Evolutionary conservation across 2,888 invertebrate genomes (phyloP).

Genomic region (Drosophila subquinaria): DNA sequence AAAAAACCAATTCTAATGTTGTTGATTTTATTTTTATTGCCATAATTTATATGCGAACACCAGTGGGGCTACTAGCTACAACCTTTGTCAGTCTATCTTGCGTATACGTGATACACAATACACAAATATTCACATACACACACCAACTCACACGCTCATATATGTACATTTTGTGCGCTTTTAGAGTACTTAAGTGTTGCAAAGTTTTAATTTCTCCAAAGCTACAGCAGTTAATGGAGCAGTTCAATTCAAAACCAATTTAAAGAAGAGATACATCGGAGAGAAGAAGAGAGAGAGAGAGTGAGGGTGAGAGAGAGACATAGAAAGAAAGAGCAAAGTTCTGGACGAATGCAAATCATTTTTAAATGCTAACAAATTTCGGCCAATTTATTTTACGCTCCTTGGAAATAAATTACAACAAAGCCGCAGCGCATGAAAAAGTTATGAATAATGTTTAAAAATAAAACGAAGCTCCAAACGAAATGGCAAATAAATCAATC

Average conservation of each 20-base stretch:
- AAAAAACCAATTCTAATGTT: slow-evolving; percentile 29
- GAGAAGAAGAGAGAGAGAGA: not conserved
- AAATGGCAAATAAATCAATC: slow-evolving; percentile 77
- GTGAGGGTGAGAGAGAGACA: not conserved
- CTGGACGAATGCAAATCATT: slow-evolving; percentile 70
- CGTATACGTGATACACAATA: slow-evolving; percentile 44
- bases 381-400: slow-evolving; percentile 68
- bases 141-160: not conserved
- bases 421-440: slow-evolving; percentile 59
- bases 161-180: slow-evolving; percentile 45
- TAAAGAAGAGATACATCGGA: not conserved
- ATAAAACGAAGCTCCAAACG: slow-evolving; percentile 50
- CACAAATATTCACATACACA: not conserved
- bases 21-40: slow-evolving; percentile 75
- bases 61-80: not conserved
- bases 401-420: slow-evolving; percentile 72
- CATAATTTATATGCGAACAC: slow-evolving; percentile 65
- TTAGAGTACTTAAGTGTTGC: slow-evolving; percentile 59
- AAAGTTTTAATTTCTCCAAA: slow-evolving; percentile 17
- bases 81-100: slow-evolving; percentile 3
- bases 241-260: slow-evolving; percentile 41
- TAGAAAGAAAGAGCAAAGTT: slow-evolving; percentile 7
- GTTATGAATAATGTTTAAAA: slow-evolving; percentile 76
- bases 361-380: slow-evolving; percentile 81
- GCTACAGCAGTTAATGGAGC: slow-evolving; percentile 14